Evolutionary conservation across 2,888 invertebrate genomes (phyloP).

Genomic region (Junonia oenone): DNA sequence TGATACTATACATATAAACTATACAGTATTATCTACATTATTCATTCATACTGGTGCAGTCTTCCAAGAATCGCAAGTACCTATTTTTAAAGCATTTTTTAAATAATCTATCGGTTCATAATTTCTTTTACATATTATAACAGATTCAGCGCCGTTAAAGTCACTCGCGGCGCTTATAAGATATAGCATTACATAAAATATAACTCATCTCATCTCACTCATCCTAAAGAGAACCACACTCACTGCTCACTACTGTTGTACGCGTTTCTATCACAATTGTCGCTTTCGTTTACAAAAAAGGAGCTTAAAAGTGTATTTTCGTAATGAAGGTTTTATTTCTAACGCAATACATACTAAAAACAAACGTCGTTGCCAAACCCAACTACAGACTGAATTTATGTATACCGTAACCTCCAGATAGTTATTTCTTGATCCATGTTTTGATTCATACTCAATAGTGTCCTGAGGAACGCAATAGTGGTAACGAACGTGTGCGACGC

Average conservation of each 20-base stretch:
- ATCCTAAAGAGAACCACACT: conserved; percentile 13
- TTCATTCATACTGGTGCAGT: conserved; percentile 61
- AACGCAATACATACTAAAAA: conserved; percentile 36
- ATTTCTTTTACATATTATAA: conserved; percentile 21
- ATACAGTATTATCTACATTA: conserved; percentile 66
- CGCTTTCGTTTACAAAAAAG: conserved; percentile 17
- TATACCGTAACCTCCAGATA: conserved; percentile 63
- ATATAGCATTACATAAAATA: conserved; percentile 12
- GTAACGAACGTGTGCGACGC: conserved; percentile 7
- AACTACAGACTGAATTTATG: conserved; percentile 73
- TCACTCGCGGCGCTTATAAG: conserved; percentile 15
- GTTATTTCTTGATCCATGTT: conserved; percentile 48
- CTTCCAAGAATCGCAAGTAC: conserved; percentile 62
- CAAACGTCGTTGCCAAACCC: conserved; percentile 73
- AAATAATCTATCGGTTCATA: conserved; percentile 24
- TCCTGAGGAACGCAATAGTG: background rate
- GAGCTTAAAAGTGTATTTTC: conserved; percentile 23
- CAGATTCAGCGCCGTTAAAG: conserved; percentile 15
- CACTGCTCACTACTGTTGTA: conserved; percentile 27
- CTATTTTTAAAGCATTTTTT: conserved; percentile 39
- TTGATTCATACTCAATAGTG: conserved; percentile 29
- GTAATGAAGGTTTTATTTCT: conserved; percentile 15
- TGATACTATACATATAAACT: conserved; percentile 49
- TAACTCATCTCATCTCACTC: conserved; percentile 19
- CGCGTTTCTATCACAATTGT: conserved; percentile 25